These are phyloP conservation scores for Ctenodactylus gundi DNA, from an alignment of 2,113 vertebrate genomes.

Conservation along the genomic window DNA sequence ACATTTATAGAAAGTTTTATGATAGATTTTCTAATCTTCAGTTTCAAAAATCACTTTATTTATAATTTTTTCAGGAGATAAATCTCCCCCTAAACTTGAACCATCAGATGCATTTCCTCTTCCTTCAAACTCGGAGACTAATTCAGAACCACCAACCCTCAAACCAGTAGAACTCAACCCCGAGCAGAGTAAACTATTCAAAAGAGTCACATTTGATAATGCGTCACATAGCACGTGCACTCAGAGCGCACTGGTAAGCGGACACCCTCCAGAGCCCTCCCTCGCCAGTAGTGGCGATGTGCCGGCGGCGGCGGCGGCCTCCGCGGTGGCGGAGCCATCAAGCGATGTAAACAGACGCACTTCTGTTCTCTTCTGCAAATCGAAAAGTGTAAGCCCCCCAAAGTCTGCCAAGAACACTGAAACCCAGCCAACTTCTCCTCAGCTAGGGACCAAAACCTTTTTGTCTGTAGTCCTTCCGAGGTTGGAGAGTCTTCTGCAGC, in stretches of 20 bases:
- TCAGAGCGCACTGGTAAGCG: slow-evolving; percentile 89
- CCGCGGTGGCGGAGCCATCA: slow-evolving; percentile 91
- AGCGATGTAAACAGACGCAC: slow-evolving; percentile 92
- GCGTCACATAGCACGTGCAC: slow-evolving; percentile 87
- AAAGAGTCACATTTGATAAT: slow-evolving; percentile 88
- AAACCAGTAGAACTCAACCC: slow-evolving; percentile 93
- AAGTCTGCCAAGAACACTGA: slow-evolving; percentile 89
- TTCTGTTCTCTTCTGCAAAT: slow-evolving; percentile 95
- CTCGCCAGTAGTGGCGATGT: slow-evolving; percentile 90
- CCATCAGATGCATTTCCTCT: slow-evolving; percentile 95
- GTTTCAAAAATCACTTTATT: slow-evolving; percentile 91
- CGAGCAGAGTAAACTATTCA: slow-evolving; percentile 89
- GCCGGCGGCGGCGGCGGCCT: slow-evolving; percentile 88
- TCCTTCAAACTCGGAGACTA: slow-evolving; percentile 91
- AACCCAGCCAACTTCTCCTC: slow-evolving; percentile 88
- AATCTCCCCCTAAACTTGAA: slow-evolving; percentile 98
- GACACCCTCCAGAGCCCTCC: slow-evolving; percentile 90
- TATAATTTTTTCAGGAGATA: slow-evolving; percentile 96
- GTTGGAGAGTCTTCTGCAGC: slow-evolving; percentile 97
- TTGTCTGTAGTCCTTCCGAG: slow-evolving; percentile 98
- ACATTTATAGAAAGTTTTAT: slow-evolving; percentile 89
- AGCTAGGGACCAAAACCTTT: slow-evolving; percentile 97
- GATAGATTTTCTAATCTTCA: slow-evolving; percentile 85
- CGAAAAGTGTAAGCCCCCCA: slow-evolving; percentile 92
- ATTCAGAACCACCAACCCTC: slow-evolving; percentile 96